phyloP scores from a whole-genome alignment of 2,113 vertebrate species.

The Paradoxurus hermaphroditus region DNA sequence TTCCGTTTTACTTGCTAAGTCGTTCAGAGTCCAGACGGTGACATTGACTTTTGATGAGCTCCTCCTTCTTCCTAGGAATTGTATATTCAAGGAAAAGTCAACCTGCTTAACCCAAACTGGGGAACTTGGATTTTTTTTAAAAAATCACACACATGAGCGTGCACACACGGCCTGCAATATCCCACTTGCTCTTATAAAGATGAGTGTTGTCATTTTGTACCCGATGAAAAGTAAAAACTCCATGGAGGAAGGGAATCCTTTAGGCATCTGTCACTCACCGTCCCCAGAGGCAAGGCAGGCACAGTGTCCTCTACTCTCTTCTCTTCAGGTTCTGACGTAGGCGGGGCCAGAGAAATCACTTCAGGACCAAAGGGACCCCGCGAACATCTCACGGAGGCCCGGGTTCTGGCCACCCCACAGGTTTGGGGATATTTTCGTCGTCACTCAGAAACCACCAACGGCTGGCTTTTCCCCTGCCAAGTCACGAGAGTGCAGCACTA shows the following conservation, averaged over 20 bases:
- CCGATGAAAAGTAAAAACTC: not conserved
- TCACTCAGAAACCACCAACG: accelerated
- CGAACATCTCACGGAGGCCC: accelerated
- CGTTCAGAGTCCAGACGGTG: slow-evolving; percentile 78
- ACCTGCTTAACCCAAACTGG: slow-evolving; percentile 39
- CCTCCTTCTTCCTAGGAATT: slow-evolving; percentile 72
- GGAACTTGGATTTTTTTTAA: not conserved
- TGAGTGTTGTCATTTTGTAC: not conserved
- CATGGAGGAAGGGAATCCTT: accelerated
- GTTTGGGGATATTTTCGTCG: not conserved
- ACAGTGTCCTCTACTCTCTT: accelerated
- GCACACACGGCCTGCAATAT: not conserved
- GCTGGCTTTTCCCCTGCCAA: not conserved
- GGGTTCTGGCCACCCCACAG: accelerated
- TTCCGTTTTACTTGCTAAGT: not conserved
- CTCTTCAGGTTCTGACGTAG: accelerated
- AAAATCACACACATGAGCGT: not conserved
- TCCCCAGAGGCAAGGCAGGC: accelerated
- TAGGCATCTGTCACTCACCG: accelerated
- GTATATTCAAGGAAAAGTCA: slow-evolving; percentile 68
- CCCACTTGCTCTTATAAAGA: not conserved
- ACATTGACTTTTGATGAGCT: slow-evolving; percentile 68
- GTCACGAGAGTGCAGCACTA: accelerated
- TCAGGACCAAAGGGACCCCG: not conserved
- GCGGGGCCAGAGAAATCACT: accelerated